These are phyloP conservation scores for Boulengeromyrus knoepffleri DNA, from an alignment of 2,113 vertebrate genomes.

Conservation along the genomic window DNA sequence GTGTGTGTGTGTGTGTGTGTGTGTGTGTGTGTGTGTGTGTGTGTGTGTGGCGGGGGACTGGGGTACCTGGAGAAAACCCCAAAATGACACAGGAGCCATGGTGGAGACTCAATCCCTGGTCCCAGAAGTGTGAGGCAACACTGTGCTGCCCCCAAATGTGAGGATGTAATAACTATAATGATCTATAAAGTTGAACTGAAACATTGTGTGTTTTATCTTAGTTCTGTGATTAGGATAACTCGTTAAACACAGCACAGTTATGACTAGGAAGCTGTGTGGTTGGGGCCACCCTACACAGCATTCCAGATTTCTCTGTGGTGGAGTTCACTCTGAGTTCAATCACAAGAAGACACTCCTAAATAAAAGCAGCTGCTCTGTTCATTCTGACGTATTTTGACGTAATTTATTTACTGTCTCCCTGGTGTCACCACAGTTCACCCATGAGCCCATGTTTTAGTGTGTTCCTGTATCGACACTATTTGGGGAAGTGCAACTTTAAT, in stretches of 20 bases:
- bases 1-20: too few species aligned
- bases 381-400: slow-evolving; percentile 8
- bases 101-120: neutral
- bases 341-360: slow-evolving; percentile 27
- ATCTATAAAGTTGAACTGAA: slow-evolving; percentile 20
- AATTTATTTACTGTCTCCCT: neutral
- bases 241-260: slow-evolving; percentile 27
- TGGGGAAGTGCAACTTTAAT: neutral
- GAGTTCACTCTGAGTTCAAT: slow-evolving; percentile 36
- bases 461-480: neutral
- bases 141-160: neutral
- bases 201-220: slow-evolving; percentile 10
- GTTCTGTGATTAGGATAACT: slow-evolving; percentile 27
- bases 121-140: neutral
- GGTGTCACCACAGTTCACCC: neutral
- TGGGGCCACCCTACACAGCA: slow-evolving; percentile 20
- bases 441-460: neutral
- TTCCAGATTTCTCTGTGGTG: slow-evolving; percentile 22
- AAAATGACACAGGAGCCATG: neutral
- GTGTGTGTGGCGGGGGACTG: too few species aligned
- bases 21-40: too few species aligned
- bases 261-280: slow-evolving; percentile 30
- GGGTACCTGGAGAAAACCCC: too few species aligned
- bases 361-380: slow-evolving; percentile 36
- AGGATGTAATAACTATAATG: slow-evolving; percentile 5